These are phyloP conservation scores for Druceiella hillmani DNA, from an alignment of 2,888 invertebrate genomes.

Conservation along the genomic window DNA sequence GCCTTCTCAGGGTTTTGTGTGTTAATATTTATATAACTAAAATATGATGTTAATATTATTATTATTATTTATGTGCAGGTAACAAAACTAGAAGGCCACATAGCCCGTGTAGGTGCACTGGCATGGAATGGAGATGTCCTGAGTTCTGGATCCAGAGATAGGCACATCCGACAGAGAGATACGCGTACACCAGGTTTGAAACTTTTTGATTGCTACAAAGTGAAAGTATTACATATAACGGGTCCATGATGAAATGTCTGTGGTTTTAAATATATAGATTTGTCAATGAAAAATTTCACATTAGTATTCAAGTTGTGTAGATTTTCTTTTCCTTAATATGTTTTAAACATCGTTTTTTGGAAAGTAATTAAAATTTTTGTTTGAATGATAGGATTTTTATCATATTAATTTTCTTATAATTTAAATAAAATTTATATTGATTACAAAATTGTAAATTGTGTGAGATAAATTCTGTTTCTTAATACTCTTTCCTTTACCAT, in stretches of 20 bases:
- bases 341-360: neutral
- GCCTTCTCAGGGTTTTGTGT: neutral
- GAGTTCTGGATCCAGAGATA: slow-evolving; percentile 91
- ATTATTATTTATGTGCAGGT: slow-evolving; percentile 48
- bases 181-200: slow-evolving; percentile 73
- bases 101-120: slow-evolving; percentile 86
- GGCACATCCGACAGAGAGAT: slow-evolving; percentile 90
- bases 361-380: no score
- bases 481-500: no score
- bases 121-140: slow-evolving; percentile 98
- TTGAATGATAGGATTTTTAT: no score
- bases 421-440: no score
- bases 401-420: no score
- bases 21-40: neutral
- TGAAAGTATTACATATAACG: slow-evolving; percentile 4
- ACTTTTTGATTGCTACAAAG: neutral
- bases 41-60: slow-evolving; percentile 11
- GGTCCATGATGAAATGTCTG: no score
- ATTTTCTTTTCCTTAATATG: slow-evolving; percentile 2
- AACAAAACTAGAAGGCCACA: slow-evolving; percentile 85
- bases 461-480: no score
- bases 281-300: no score
- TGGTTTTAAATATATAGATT: no score
- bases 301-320: no score
- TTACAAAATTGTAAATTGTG: no score